Evolutionary conservation across 2,797 vertebrate genomes (phyloP), one percentile per base, ranked within the genome.

Genomic region (Cephalopachus bancanus): DNA sequence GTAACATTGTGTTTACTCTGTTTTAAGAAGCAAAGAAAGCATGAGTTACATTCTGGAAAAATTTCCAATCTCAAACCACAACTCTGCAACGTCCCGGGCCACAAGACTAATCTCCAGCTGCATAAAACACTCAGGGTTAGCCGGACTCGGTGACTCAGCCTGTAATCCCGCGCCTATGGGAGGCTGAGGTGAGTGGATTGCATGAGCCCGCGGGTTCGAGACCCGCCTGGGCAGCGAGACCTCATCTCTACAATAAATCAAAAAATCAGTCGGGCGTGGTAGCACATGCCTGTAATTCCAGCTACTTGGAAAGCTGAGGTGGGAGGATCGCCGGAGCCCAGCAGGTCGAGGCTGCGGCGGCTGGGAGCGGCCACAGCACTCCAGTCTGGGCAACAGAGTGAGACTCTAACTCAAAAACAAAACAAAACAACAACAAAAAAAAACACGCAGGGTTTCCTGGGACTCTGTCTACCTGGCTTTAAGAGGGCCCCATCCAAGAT

Each of bases 111-210:
- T 60, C 37, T 28, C 69, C 22, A 72, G 78, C 57, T 75, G 16
- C 37, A 44, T 33, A 55, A 55, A 84, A 65, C 30, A 72, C 92
- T 30, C 12, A 37, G 7, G 64, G n/a, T 24, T 53, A 37, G 17
- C 67, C 4, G 0, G 60, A n/a, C 20, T 2, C 0, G 1, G n/a
- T 37, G 67, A 30, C 67, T 37, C 9, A 33, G 1, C 67, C n/a
- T 71, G n/a, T 20, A 37, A 37, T 71, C 67, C 17, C 17, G 33
- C 2, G 16, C 33, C 17, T 71, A 20, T 71, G n/a, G 67, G n/a
- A 71, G n/a, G n/a, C 67, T 19, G 20, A 33, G 19, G 67, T n/a
- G 10, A 19, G 16, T 2, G 67, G n/a, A 20, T 71, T n/a, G 33
- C 17, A 19, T 69, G n/a, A 37, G 67, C n/a, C 33, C 67, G 33